Conservation (phyloP, 1,140 invertebrate species). For the Neomicropteryx cornuta region DNA sequence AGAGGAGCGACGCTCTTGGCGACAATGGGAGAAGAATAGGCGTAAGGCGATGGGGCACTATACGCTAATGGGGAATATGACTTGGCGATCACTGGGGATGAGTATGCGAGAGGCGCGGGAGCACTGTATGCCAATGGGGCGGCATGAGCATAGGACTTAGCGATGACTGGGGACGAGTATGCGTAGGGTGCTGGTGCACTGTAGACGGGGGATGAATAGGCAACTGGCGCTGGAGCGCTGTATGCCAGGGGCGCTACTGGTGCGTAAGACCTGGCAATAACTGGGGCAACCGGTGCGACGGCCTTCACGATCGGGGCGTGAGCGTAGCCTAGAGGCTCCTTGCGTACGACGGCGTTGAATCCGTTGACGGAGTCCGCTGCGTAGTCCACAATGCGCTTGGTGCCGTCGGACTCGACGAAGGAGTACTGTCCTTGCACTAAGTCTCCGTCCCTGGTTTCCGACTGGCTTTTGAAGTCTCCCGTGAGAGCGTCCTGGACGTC, state of each 20-base stretch:
- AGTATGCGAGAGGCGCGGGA: slow-evolving; percentile 10
- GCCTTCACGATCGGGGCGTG: slow-evolving; percentile 5
- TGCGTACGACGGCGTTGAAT: slow-evolving; percentile 32
- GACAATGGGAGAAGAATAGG: too few relatives aligned
- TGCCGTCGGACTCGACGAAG: slow-evolving; percentile 31
- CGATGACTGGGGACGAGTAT: slow-evolving; percentile 10
- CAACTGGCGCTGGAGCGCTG: slow-evolving; percentile 3
- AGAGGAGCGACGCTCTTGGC: too few relatives aligned
- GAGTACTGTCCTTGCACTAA: slow-evolving; percentile 32
- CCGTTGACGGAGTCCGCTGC: slow-evolving; percentile 31
- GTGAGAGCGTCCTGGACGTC: slow-evolving; percentile 42
- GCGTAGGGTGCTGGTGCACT: slow-evolving; percentile 12
- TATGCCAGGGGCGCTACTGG: background rate
- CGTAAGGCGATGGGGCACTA: slow-evolving; percentile 12
- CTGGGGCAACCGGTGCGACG: slow-evolving; percentile 6
- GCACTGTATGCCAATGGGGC: slow-evolving; percentile 1
- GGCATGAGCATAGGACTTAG: background rate
- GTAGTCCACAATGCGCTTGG: slow-evolving; percentile 27
- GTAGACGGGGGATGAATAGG: slow-evolving; percentile 1
- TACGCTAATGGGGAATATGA: slow-evolving; percentile 9
- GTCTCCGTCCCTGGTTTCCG: slow-evolving; percentile 41
- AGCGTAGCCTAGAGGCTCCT: slow-evolving; percentile 21
- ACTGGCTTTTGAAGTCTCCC: slow-evolving; percentile 45
- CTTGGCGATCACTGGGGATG: background rate
- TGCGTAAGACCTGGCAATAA: slow-evolving; percentile 1